Base-by-base conservation (phyloP, 53 echinoderm and acorn worm species). In the Stichopus horrens region DNA sequence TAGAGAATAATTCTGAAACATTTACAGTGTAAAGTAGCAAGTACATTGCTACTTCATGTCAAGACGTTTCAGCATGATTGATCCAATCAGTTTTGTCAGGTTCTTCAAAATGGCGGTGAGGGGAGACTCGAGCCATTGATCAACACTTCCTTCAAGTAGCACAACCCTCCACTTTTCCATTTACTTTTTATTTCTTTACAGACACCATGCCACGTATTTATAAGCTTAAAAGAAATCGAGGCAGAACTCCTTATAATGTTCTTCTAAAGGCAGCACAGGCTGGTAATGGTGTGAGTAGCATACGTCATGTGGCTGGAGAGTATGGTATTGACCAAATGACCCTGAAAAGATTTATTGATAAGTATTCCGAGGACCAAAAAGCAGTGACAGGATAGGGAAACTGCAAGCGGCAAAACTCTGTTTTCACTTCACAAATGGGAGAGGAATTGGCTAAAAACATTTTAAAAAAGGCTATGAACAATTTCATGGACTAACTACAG, bases 401-500 rank as follows among this genome's bases (percentile, higher is more conserved):
- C 54, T 23, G 73, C 51, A 22, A 55, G 73, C 54, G 9, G 56
- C 71, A 21, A 63, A 86, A 86, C 21, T 11, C 18, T 51, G 73
- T 86, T 6, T 86, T 86, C 51, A 52, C 86, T 37, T 52, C 86
- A 73, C 73, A 86, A 13, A 86, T 71, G 74, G 73, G 73, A 86
- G 54, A 68, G 73, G 71, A 86, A 7, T 23, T 86, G 56, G 86
- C 73, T 1, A 11, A 10, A 5, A 58, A 82, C 56, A 82, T 82
- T 6, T 55, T 55, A 55, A 11, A 80, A 57, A 82, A 55, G 57
- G 10, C 14, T 7, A 82, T 19, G 8, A 11, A 57, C 86, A 71
- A 65, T 86, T 65, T 21, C 86, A 86, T 86, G 86, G 67, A 86
- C 23, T 86, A 16, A 65, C 86, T 7, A 86, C 66, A 86, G 52